These are phyloP conservation scores for Hyles euphorbiae DNA, from an alignment of 1,140 invertebrate genomes.

Conservation along the genomic window DNA sequence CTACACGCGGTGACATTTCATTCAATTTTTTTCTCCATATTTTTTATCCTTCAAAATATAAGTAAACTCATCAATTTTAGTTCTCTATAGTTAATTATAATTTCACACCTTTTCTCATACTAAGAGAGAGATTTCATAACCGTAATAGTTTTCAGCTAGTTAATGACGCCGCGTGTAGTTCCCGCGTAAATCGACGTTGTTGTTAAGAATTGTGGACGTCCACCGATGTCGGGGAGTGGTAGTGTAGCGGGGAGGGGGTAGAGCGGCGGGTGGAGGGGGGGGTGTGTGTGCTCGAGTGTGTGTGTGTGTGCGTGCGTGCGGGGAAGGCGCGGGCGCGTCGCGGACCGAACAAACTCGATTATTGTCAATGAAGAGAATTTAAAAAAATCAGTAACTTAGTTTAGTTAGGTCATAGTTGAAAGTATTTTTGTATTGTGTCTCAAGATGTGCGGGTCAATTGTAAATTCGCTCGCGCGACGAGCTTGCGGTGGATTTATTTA, in stretches of 20 bases:
- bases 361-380: conserved; percentile 29
- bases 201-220: conserved; percentile 53
- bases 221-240: no score
- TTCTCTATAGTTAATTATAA: neutral
- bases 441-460: conserved; percentile 50
- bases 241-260: no score
- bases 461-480: neutral
- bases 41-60: neutral
- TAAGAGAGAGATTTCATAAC: no score
- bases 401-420: conserved; percentile 56
- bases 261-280: no score
- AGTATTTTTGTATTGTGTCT: conserved; percentile 67
- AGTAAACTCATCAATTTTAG: neutral
- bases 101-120: no score
- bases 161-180: no score
- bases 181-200: conserved; percentile 31
- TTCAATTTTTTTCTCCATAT: conserved; percentile 1
- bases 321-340: conserved; percentile 40
- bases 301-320: conserved; percentile 18
- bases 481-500: neutral
- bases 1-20: neutral
- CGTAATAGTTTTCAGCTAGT: neutral
- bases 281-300: no score
- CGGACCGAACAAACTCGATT: conserved; percentile 24
- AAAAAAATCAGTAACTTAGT: conserved; percentile 40